Conservation (phyloP, 2,797 vertebrate species). For the Falco rusticolus region DNA sequence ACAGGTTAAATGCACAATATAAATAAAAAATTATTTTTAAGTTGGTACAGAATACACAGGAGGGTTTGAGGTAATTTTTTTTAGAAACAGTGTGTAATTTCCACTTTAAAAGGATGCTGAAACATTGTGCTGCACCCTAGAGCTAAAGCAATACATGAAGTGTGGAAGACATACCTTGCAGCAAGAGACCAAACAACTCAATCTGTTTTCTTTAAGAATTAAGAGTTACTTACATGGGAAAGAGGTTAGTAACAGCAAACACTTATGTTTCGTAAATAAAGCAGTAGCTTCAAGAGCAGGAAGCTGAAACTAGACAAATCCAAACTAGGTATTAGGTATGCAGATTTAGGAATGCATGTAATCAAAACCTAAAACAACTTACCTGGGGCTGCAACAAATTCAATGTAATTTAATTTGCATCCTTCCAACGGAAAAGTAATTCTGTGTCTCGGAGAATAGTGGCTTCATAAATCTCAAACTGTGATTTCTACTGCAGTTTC, state of each 20-base stretch:
- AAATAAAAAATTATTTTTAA: neutral
- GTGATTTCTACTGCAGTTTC: neutral
- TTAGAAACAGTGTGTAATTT: neutral
- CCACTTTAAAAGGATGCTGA: neutral
- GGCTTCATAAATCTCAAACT: neutral
- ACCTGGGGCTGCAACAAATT: neutral
- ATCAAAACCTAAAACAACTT: neutral
- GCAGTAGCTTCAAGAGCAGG: neutral
- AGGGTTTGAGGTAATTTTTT: neutral
- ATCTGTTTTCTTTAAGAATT: neutral
- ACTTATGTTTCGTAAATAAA: neutral
- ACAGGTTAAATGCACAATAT: neutral
- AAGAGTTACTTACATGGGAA: neutral
- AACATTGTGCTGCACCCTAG: neutral
- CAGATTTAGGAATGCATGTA: neutral
- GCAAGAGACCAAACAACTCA: neutral
- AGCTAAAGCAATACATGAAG: neutral
- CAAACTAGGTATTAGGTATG: neutral
- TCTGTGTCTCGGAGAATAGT: neutral
- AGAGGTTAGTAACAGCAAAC: neutral
- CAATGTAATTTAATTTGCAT: neutral
- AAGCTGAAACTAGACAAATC: constrained; percentile 3
- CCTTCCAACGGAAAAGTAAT: neutral
- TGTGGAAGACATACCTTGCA: neutral
- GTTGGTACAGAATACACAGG: neutral